Base-by-base conservation (phyloP, 2,113 vertebrate species). In the Anoura caudifer region DNA sequence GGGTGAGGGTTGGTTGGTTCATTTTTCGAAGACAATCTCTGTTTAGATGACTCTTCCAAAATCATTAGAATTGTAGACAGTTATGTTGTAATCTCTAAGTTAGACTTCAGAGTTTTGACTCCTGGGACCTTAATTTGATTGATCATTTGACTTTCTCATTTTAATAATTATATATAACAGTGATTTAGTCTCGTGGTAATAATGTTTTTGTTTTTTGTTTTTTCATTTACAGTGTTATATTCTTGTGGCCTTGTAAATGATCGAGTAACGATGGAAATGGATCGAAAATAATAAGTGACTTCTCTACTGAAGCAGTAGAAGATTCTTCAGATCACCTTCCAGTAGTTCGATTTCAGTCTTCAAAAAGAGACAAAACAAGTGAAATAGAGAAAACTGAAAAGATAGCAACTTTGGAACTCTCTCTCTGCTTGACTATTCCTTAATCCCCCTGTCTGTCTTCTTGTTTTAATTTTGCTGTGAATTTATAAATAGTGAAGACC, bases 401-500 rank as follows among this genome's bases (percentile, higher is more conserved):
- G 91, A 97, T 87, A 86, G 87, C 92, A 96, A 75, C 89, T 92
- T 92, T 91, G 76, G 54, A 93, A 94, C 86, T 92, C 38, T 90
- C 59, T 90, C 91, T 81, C 45, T 90, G 19, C 56, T 73, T 82
- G 45, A 82, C 45, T 85, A 15, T 20, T 54, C 31, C 63, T 91
- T 47, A 76, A 41, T 11, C 52, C 59, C 70, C 91, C 26, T 61
- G 45, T 87, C 82, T 33, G 96, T 97, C 97, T 98, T 94, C 84
- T 95, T 96, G 36, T 96, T 98, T 97, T 97, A 88, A 72, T 97
- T 96, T 98, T 97, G 91, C 94, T 96, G 97, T 97, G 94, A 97
- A 97, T 97, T 97, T 98, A 97, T 98, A 98, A 98, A 98, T 98
- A 96, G 98, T 98, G 96, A 98, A 98, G 94, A 98, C 94, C 97